Conservation (phyloP, 2,113 vertebrate species). For the Ailurus styani region DNA sequence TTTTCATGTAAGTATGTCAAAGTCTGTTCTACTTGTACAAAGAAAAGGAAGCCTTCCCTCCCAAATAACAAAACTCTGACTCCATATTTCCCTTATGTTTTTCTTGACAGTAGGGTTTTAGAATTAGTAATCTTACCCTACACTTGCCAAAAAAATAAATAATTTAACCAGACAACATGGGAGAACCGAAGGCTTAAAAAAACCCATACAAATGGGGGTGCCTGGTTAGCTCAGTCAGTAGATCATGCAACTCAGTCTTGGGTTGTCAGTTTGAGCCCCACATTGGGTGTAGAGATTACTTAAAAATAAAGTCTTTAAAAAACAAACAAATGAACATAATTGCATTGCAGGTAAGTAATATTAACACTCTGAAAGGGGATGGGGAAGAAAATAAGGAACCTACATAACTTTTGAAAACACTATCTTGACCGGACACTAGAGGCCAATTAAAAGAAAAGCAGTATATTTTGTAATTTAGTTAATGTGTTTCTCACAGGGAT, state of each 20-base stretch:
- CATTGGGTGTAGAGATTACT: not conserved
- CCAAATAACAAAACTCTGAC: not conserved
- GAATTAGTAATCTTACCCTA: not conserved
- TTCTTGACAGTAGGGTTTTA: not conserved
- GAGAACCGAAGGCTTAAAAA: not conserved
- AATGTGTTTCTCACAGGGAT: not conserved
- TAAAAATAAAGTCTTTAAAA: not conserved
- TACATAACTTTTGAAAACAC: not conserved
- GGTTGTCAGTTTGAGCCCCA: not conserved
- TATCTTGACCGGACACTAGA: not conserved
- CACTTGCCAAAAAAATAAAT: not conserved
- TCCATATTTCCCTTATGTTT: not conserved
- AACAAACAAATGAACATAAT: not conserved
- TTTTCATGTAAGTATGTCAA: not conserved
- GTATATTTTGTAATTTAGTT: not conserved
- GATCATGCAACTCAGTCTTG: not conserved
- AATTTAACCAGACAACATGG: not conserved
- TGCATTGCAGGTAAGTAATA: not conserved
- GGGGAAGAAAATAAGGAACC: not conserved
- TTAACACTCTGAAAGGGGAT: not conserved
- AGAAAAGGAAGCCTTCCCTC: not conserved
- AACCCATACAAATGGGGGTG: not conserved
- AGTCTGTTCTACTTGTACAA: not conserved
- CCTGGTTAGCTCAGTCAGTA: not conserved
- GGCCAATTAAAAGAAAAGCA: not conserved